Percentiles rank a stretch among this genome's conserved stretches.
These are phyloP conservation scores for Malurus melanocephalus DNA, from an alignment of 2,113 vertebrate species.

Conservation along the genomic window DNA sequence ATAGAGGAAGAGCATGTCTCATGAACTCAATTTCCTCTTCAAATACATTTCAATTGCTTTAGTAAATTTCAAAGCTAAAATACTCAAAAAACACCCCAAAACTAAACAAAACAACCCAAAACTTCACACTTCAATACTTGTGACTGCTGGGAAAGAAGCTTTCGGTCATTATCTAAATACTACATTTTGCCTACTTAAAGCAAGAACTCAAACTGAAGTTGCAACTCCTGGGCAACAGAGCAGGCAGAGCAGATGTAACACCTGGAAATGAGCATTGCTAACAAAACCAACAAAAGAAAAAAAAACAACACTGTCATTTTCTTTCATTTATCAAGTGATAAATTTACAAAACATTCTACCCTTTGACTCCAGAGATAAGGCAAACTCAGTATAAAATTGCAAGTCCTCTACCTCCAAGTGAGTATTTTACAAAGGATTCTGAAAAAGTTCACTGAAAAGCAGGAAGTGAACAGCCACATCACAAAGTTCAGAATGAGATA, in stretches of 20 bases:
- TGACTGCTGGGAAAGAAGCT: neutral
- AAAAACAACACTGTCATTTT: neutral
- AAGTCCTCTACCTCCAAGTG: neutral
- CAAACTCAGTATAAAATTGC: neutral
- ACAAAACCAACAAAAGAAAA: neutral
- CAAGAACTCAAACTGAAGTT: neutral
- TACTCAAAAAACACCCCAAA: neutral
- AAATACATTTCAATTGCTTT: neutral
- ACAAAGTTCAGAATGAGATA: neutral
- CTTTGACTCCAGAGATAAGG: neutral
- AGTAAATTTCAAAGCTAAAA: neutral
- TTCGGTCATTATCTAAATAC: neutral
- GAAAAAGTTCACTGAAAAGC: neutral
- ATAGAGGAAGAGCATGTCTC: neutral
- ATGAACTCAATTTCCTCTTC: neutral
- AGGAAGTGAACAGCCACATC: neutral
- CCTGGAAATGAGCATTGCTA: neutral
- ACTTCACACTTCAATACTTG: neutral
- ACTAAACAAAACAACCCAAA: rapidly evolving
- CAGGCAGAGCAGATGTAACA: neutral
- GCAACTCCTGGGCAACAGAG: neutral
- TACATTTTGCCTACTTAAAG: neutral
- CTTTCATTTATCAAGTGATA: neutral
- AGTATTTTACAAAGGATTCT: neutral
- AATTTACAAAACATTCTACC: neutral